Percentiles rank a stretch among this genome's conserved stretches.
Conservation (phyloP, 2,888 invertebrate genomes). For the Halictus quadricinctus region DNA sequence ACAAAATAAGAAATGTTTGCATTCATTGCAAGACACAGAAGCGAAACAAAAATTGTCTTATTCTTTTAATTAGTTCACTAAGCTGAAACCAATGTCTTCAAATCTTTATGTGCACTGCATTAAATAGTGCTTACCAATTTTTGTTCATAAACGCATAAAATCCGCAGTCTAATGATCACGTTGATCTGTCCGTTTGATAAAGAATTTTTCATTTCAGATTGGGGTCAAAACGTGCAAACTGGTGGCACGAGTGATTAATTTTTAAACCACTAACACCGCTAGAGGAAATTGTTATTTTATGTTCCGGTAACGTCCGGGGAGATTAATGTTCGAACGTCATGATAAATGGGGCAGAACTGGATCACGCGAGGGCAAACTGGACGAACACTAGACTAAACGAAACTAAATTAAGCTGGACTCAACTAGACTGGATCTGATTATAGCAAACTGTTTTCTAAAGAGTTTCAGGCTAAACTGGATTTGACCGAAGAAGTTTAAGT, state of each 20-base stretch:
- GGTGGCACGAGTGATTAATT: neutral
- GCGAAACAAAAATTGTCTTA: too few species aligned
- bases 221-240: neutral
- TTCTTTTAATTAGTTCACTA: too few species aligned
- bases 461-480: neutral
- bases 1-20: too few species aligned
- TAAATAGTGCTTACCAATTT: too few species aligned
- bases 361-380: conserved; percentile 1
- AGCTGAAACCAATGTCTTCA: too few species aligned
- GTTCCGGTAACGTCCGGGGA: neutral
- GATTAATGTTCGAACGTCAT: neutral
- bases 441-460: neutral
- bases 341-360: neutral
- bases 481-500: neutral
- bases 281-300: neutral
- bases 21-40: too few species aligned
- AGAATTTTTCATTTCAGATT: neutral
- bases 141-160: too few species aligned
- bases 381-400: neutral
- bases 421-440: neutral
- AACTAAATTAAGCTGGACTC: neutral
- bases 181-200: neutral
- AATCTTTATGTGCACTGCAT: too few species aligned
- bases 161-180: too few species aligned
- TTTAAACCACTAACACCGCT: neutral